Evolutionary conservation across 2,113 vertebrate genomes (phyloP), one percentile per base, ranked within the genome.

Genomic region (Coptodon rendalli): DNA sequence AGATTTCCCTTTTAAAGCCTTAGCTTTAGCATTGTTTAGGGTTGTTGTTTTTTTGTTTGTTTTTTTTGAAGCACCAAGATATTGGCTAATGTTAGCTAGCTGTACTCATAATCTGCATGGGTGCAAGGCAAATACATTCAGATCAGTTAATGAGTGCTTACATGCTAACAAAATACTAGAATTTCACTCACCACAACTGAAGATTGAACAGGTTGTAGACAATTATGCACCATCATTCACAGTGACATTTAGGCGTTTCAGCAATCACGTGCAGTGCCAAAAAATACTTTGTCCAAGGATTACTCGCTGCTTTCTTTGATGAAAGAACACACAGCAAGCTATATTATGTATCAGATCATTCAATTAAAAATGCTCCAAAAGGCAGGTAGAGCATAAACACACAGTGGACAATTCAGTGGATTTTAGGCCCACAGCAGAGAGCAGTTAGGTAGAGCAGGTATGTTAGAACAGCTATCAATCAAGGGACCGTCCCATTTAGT

Each of bases 251-350:
- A 89, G 56, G 85, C 85, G 9, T 92, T 94, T 90, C 85, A 86
- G 79, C 61, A 91, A 86, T 84, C 63, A 48, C 36, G 79, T 82
- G 89, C 87, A 84, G 85, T 86, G 79, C 90, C 92, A 90, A 91
- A 90, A 85, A 89, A 85, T 85, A 61, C 86, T 80, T 86, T 24
- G 40, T 86, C 87, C 85, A 90, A 89, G 76, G 84, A 94, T 92
- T 91, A 90, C 38, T 87, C 89, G 61, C 59, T 66, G 84, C 86
- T 94, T 92, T 91, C 89, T 88, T 91, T 93, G 83, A 91, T 88
- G 48, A 82, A 52, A 76, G 10, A 45, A 48, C 68, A 76, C 40
- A 76, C 6, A 73, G 24, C 9, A 48, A 50, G 9, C 1, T 19
- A 31, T 31, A 78, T 50, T 78, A 78, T 50, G 27, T 78, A 31